Evolutionary conservation across 1,140 invertebrate genomes (phyloP).

Genomic region (Mylabris phalerata): DNA sequence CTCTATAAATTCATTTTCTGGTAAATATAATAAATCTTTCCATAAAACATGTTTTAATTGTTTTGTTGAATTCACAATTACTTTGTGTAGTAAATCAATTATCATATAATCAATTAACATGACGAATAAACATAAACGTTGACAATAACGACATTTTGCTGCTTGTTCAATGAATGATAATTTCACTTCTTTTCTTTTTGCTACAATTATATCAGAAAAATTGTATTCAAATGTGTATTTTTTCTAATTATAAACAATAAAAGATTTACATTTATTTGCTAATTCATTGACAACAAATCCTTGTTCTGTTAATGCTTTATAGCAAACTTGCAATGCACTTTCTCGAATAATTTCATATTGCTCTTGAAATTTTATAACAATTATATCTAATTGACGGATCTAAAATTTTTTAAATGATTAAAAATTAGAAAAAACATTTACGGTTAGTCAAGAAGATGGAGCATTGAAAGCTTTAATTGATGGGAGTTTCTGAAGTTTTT

Average conservation of each 20-base stretch:
- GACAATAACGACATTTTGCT: conserved; percentile 68
- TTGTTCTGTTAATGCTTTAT: conserved; percentile 61
- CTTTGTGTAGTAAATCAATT: conserved; percentile 57
- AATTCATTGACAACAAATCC: conserved; percentile 51
- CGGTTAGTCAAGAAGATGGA: too few species aligned
- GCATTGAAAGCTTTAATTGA: too few species aligned
- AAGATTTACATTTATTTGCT: neutral
- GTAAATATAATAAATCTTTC: conserved; percentile 52
- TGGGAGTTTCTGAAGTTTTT: too few species aligned
- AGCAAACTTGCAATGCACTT: conserved; percentile 60
- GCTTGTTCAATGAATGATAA: conserved; percentile 79
- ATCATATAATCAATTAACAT: conserved; percentile 67
- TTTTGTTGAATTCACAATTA: conserved; percentile 59
- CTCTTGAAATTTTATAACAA: conserved; percentile 48
- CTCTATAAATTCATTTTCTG: conserved; percentile 39
- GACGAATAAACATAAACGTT: conserved; percentile 53
- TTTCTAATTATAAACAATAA: too few species aligned
- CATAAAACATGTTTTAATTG: conserved; percentile 54
- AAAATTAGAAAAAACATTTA: too few species aligned
- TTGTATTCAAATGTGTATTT: neutral
- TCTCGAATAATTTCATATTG: conserved; percentile 56
- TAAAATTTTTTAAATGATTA: conserved; percentile 19
- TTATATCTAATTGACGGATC: conserved; percentile 50
- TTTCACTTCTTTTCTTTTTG: conserved; percentile 49
- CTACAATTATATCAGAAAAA: conserved; percentile 6